A percentile compares a stretch with the other conserved stretches of the same genome.
Evolutionary conservation across 2,797 vertebrate species (phyloP).

Genomic region (Sebastes matsubarae): DNA sequence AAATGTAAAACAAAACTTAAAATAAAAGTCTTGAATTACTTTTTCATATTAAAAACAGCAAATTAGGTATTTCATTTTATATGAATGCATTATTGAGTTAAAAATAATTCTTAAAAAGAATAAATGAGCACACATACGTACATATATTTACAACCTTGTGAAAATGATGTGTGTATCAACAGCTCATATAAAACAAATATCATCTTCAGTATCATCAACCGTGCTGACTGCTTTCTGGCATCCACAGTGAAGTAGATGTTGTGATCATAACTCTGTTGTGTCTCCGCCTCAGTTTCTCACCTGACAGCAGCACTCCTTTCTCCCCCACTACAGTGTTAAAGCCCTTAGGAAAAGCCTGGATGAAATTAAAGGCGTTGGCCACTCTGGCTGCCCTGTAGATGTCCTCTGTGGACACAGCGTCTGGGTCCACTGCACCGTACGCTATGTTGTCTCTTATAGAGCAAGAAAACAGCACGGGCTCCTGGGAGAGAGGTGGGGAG

Average conservation of each 20-base stretch:
- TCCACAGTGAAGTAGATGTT: background rate
- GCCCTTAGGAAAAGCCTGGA: slow-evolving; percentile 89
- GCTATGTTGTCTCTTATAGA: slow-evolving; percentile 97
- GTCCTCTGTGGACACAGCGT: slow-evolving; percentile 84
- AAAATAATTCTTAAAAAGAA: no score
- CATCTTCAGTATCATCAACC: background rate
- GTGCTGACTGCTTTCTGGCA: background rate
- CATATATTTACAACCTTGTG: background rate
- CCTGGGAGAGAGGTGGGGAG: slow-evolving; percentile 74
- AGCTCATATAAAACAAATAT: background rate
- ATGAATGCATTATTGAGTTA: background rate
- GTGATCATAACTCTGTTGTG: background rate
- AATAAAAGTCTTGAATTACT: no score
- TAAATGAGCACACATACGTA: background rate
- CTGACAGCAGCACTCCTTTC: slow-evolving; percentile 95
- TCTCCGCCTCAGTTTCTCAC: slow-evolving; percentile 66
- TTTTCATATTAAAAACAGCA: background rate
- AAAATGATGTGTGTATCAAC: background rate
- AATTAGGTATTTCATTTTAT: background rate
- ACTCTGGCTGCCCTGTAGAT: slow-evolving; percentile 88
- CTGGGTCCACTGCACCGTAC: slow-evolving; percentile 88
- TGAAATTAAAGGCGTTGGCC: slow-evolving; percentile 91
- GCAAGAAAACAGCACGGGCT: slow-evolving; percentile 95
- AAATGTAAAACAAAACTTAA: background rate
- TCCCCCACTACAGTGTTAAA: slow-evolving; percentile 95